A percentile compares a stretch with the other conserved stretches of the same genome.
Evolutionary conservation across 2,888 invertebrate species (phyloP).

Genomic region (Acanthosepion lycidas): DNA sequence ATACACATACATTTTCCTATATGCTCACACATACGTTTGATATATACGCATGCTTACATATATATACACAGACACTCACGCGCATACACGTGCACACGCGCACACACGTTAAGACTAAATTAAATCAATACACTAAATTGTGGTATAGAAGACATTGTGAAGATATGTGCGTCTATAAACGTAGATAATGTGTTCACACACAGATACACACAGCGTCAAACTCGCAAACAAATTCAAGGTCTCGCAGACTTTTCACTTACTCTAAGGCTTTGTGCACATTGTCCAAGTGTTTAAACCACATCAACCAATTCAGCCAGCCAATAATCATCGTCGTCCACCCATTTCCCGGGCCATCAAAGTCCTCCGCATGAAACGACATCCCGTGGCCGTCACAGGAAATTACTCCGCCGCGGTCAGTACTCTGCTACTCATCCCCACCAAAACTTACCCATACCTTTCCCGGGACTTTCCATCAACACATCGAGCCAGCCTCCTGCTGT

Average conservation of each 20-base stretch:
- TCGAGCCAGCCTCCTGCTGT: slow-evolving; percentile 13
- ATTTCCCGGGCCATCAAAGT: slow-evolving; percentile 33
- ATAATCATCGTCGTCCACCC: background rate
- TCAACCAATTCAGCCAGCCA: slow-evolving; percentile 4
- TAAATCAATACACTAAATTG: too few relatives aligned
- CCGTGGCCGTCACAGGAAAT: slow-evolving; percentile 33
- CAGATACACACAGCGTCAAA: background rate
- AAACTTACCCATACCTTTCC: background rate
- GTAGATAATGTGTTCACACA: too few relatives aligned
- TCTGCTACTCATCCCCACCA: background rate
- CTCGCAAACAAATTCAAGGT: background rate
- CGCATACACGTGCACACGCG: too few relatives aligned
- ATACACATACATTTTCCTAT: too few relatives aligned
- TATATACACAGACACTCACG: too few relatives aligned
- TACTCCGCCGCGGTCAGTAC: slow-evolving; percentile 17
- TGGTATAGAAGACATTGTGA: too few relatives aligned
- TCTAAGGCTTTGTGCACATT: background rate
- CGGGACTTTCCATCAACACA: slow-evolving; percentile 10
- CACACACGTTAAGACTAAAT: too few relatives aligned
- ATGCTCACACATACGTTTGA: too few relatives aligned
- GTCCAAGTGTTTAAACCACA: slow-evolving; percentile 17
- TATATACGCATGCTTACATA: too few relatives aligned
- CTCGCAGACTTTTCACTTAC: background rate
- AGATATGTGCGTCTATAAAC: too few relatives aligned
- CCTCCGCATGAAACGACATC: background rate